phyloP scores from a whole-genome alignment of 37 sponge, comb jelly and placozoan genomes.

The Petrosia ficiformis region DNA sequence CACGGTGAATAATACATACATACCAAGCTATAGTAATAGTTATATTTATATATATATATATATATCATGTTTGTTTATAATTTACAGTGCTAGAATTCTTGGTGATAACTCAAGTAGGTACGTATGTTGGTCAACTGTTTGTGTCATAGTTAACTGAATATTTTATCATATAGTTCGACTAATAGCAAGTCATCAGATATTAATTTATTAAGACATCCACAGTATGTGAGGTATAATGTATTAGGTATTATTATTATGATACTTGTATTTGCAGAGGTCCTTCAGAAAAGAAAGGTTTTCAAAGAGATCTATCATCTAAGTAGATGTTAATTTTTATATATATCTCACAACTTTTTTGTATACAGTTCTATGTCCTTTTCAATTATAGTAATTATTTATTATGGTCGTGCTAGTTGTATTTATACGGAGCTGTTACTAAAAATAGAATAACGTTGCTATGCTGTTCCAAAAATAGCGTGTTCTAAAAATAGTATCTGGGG shows the following conservation, averaged over 20 bases:
- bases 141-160: neutral
- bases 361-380: neutral
- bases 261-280: neutral
- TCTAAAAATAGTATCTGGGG: constrained; percentile 42
- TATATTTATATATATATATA: neutral
- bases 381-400: neutral
- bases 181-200: neutral
- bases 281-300: neutral
- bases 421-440: no score
- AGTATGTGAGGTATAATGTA: neutral
- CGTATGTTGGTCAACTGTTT: neutral
- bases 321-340: neutral
- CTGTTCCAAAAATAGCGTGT: constrained; percentile 11
- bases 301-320: neutral
- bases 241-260: neutral
- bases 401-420: no score
- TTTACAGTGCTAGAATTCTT: constrained; percentile 12
- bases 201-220: neutral
- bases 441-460: no score
- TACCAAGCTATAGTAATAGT: neutral
- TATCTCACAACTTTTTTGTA: neutral
- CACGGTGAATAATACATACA: constrained; percentile 33
- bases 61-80: neutral
- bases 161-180: neutral
- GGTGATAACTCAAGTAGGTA: neutral